phyloP scores from a whole-genome alignment of 2,888 invertebrate genomes.

The Iphiclides podalirius region DNA sequence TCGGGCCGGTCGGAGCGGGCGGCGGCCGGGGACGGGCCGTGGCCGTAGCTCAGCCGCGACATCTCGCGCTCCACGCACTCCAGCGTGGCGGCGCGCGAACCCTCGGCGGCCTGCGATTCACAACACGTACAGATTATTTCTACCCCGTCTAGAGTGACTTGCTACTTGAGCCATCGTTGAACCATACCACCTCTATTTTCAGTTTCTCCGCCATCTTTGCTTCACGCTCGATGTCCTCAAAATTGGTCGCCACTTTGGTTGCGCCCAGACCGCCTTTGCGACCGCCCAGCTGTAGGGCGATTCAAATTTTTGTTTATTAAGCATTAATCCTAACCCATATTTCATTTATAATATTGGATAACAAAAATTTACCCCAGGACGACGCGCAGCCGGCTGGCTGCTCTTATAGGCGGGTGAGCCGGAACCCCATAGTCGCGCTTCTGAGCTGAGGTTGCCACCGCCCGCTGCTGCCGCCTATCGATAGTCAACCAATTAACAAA shows the following conservation, averaged over 20 bases:
- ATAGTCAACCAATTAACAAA: too few species aligned
- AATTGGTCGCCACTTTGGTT: conserved; percentile 95
- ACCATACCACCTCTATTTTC: conserved; percentile 57
- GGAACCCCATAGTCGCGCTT: conserved; percentile 65
- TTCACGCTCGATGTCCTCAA: conserved; percentile 95
- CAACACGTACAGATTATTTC: neutral
- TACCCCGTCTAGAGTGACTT: too few species aligned
- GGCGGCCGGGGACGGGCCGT: conserved; percentile 46
- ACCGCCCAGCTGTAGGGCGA: conserved; percentile 88
- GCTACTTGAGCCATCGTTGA: too few species aligned
- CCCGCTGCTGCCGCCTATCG: conserved; percentile 9
- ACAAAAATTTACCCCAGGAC: conserved; percentile 25
- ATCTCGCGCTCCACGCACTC: conserved; percentile 83
- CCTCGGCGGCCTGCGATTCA: conserved; percentile 31
- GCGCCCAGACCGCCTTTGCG: conserved; percentile 96
- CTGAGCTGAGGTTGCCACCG: conserved; percentile 49
- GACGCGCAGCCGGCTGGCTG: conserved; percentile 23
- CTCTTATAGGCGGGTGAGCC: conserved; percentile 38
- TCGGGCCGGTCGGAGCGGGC: conserved; percentile 86
- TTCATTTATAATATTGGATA: neutral
- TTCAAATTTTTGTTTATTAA: neutral
- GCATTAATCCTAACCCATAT: neutral
- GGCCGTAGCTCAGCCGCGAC: conserved; percentile 83
- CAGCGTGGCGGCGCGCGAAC: conserved; percentile 49
- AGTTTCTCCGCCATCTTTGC: conserved; percentile 92